Conservation (phyloP, 2,888 invertebrate species). For the Torymus auratus region DNA sequence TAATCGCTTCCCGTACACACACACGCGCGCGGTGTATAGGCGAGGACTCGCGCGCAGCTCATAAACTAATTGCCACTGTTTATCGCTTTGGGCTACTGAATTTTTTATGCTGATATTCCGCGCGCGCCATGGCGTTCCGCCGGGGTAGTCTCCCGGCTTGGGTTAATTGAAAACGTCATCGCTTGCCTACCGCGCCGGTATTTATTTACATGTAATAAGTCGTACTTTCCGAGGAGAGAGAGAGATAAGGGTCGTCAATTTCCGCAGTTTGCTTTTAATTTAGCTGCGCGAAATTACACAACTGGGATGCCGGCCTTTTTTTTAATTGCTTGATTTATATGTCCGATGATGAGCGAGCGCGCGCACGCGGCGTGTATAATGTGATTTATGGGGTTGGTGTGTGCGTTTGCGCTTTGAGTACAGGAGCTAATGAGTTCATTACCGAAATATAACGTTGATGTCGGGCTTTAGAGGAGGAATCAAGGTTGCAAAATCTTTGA, state of each 20-base stretch:
- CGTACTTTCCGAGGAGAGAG: not conserved
- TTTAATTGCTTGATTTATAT: slow-evolving; percentile 1
- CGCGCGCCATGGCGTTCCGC: not conserved
- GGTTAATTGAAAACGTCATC: slow-evolving; percentile 46
- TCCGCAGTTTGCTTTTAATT: not conserved
- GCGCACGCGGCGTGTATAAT: too few relatives aligned
- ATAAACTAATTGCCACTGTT: slow-evolving; percentile 33
- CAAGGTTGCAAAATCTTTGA: too few relatives aligned
- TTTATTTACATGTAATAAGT: slow-evolving; percentile 46
- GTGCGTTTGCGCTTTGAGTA: too few relatives aligned
- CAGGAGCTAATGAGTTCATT: too few relatives aligned
- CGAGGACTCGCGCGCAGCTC: not conserved
- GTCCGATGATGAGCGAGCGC: too few relatives aligned
- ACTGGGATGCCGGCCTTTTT: too few relatives aligned
- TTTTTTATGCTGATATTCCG: slow-evolving; percentile 23
- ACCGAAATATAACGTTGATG: too few relatives aligned
- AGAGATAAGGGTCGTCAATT: slow-evolving; percentile 13
- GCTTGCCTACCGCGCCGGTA: slow-evolving; percentile 6
- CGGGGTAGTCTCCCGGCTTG: not conserved
- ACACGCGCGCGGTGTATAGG: too few relatives aligned
- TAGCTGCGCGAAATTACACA: not conserved
- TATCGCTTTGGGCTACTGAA: slow-evolving; percentile 28
- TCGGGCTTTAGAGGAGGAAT: too few relatives aligned
- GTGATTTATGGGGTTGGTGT: too few relatives aligned
- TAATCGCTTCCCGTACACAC: too few relatives aligned